Conservation (phyloP, 2,113 vertebrate genomes). For the Neoarius graeffei region DNA sequence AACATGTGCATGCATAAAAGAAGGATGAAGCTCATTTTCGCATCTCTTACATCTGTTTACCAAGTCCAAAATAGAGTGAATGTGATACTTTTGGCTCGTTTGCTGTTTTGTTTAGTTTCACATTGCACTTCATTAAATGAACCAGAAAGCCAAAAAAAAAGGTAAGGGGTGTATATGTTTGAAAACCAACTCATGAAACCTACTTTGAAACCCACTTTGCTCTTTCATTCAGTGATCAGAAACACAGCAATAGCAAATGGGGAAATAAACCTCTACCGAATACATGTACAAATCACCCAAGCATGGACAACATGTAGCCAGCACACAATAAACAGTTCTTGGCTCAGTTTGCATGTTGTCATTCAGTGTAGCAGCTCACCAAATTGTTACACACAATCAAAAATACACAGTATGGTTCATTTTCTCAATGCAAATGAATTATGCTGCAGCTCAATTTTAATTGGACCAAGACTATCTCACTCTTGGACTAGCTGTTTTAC, state of each 20-base stretch:
- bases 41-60: background rate
- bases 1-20: background rate
- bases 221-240: background rate
- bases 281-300: background rate
- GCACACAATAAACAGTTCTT: background rate
- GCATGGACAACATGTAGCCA: background rate
- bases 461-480: background rate
- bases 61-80: background rate
- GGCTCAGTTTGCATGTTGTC: background rate
- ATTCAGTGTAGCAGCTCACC: background rate
- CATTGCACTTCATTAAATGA: no score
- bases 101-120: no score
- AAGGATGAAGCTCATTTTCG: background rate
- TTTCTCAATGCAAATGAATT: background rate
- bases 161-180: background rate
- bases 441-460: background rate
- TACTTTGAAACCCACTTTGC: no score
- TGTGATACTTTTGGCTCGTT: no score
- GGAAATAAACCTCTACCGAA: background rate
- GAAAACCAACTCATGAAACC: background rate
- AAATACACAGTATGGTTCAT: background rate
- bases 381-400: background rate
- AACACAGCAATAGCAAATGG: background rate
- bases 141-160: no score
- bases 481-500: background rate